Conservation (phyloP, 2,113 vertebrate genomes). For the Xenopus tropicalis region DNA sequence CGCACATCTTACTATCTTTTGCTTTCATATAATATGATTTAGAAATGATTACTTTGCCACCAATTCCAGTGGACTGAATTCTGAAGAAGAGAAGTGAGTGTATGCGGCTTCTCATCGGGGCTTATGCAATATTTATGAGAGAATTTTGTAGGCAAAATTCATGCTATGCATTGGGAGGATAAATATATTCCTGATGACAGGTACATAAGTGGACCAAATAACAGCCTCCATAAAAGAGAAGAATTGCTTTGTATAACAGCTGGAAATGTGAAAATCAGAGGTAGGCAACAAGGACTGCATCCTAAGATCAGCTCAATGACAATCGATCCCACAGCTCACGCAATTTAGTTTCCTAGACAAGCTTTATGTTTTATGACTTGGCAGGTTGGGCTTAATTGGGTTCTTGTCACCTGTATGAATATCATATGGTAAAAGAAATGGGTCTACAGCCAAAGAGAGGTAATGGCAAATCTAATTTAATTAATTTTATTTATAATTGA, state of each 20-base stretch:
- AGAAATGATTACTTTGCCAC: too few relatives aligned
- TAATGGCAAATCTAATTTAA: constrained; percentile 13
- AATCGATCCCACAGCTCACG: constrained; percentile 30
- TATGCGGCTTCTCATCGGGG: not conserved
- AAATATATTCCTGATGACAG: constrained; percentile 32
- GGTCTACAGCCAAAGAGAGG: constrained; percentile 14
- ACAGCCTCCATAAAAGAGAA: constrained; percentile 34
- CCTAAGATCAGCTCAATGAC: constrained; percentile 36
- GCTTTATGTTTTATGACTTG: constrained; percentile 26
- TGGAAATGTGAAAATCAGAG: constrained; percentile 16
- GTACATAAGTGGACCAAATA: constrained; percentile 34
- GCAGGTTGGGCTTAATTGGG: constrained; percentile 27
- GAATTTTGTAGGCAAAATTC: constrained; percentile 8
- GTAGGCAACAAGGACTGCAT: constrained; percentile 19
- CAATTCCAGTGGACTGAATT: too few relatives aligned
- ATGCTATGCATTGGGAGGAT: not conserved
- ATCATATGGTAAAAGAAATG: constrained; percentile 12
- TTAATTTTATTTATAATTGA: constrained; percentile 42
- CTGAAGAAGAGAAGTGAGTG: too few relatives aligned
- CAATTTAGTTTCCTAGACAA: constrained; percentile 22
- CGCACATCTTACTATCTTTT: too few relatives aligned
- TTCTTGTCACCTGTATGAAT: constrained; percentile 28
- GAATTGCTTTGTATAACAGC: constrained; percentile 17
- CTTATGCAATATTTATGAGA: constrained; percentile 29
- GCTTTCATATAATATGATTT: too few relatives aligned